Evolutionary conservation across 2,888 invertebrate genomes (phyloP).

Genomic region (Linnaemya vulpina): DNA sequence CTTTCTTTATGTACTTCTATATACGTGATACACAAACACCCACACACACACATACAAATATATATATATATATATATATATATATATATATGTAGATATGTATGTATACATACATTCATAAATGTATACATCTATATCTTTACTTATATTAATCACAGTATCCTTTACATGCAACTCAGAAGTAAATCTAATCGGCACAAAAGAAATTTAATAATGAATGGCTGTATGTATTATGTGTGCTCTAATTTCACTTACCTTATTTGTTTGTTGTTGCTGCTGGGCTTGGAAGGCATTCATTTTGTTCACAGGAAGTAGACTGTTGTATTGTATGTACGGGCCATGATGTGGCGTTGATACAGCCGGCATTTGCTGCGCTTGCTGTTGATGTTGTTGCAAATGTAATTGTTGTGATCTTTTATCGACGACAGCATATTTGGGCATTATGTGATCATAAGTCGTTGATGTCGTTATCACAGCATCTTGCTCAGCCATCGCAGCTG

Average conservation of each 20-base stretch:
- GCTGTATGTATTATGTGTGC: too few species aligned
- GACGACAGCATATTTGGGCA: conserved; percentile 81
- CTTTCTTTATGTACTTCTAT: too few species aligned
- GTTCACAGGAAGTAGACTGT: conserved; percentile 82
- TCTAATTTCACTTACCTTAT: conserved; percentile 76
- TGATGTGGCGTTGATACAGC: conserved; percentile 76
- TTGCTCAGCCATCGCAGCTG: conserved; percentile 83
- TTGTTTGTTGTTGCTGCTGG: conserved; percentile 75
- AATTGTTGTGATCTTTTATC: conserved; percentile 79
- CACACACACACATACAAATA: too few species aligned
- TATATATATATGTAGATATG: too few species aligned
- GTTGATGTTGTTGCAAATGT: conserved; percentile 74
- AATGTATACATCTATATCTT: too few species aligned
- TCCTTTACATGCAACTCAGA: too few species aligned
- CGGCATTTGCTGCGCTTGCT: conserved; percentile 73
- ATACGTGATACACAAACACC: too few species aligned
- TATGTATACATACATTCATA: too few species aligned
- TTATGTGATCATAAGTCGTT: conserved; percentile 80
- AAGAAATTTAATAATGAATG: too few species aligned
- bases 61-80: too few species aligned
- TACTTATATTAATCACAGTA: too few species aligned
- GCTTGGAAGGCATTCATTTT: conserved; percentile 80
- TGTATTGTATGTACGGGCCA: conserved; percentile 82
- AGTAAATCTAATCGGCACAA: too few species aligned
- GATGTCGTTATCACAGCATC: conserved; percentile 81